These are phyloP conservation scores for Anaspis maculata DNA, from an alignment of 2,888 invertebrate genomes.

Conservation along the genomic window DNA sequence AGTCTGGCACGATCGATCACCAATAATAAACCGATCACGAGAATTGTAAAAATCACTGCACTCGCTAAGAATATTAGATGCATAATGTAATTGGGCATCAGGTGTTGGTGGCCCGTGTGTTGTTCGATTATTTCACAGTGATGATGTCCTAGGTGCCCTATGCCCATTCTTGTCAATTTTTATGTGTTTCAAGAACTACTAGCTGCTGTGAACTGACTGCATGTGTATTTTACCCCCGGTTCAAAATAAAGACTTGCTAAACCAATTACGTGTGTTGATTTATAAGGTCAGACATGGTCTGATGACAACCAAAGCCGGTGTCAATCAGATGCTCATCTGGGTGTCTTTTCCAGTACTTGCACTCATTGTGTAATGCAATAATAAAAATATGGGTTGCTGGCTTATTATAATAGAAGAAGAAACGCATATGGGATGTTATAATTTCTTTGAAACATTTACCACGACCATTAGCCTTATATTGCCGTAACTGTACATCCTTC, in stretches of 20 bases:
- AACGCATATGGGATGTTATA: no score
- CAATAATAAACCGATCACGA: slow-evolving; percentile 26
- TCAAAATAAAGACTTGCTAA: slow-evolving; percentile 6
- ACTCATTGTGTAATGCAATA: no score
- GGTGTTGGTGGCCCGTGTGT: slow-evolving; percentile 5
- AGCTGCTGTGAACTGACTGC: no score
- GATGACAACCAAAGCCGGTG: slow-evolving; percentile 1
- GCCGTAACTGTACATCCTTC: no score
- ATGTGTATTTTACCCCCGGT: no score
- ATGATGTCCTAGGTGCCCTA: slow-evolving; percentile 11
- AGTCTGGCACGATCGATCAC: slow-evolving; percentile 23
- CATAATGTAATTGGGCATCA: slow-evolving; percentile 20
- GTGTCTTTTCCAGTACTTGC: no score
- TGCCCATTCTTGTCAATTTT: slow-evolving; percentile 6
- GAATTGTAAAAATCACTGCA: slow-evolving; percentile 23
- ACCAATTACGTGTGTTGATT: slow-evolving; percentile 3
- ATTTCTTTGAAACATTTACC: no score
- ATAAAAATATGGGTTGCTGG: no score
- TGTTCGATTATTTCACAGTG: slow-evolving; percentile 21
- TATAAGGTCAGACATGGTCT: slow-evolving; percentile 9
- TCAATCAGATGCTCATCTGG: slow-evolving; percentile 13
- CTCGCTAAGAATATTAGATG: slow-evolving; percentile 21
- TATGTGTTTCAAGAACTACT: slow-evolving; percentile 4
- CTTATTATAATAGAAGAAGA: no score
- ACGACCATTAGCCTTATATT: no score